Percentiles rank a stretch among this genome's conserved stretches.
phyloP scores from a whole-genome alignment of 53 echinoderm and acorn worm species.

The Echinarachnius parma region DNA sequence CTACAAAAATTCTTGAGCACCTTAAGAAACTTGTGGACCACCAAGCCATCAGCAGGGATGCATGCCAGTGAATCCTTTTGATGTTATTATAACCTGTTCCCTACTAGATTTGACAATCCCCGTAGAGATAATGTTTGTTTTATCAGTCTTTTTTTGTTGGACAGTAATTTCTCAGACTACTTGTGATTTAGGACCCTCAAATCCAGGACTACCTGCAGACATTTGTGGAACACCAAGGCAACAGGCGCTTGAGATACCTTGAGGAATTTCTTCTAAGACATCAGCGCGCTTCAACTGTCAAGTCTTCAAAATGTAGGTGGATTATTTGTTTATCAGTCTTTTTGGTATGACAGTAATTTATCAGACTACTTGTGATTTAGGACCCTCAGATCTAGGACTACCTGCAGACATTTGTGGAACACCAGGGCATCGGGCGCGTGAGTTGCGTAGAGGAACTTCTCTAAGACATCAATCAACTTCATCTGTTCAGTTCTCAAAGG shows the following conservation, averaged over 20 bases:
- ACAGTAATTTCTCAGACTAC: slow-evolving; percentile 83
- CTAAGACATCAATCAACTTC: slow-evolving; percentile 60
- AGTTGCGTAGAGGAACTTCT: slow-evolving; percentile 82
- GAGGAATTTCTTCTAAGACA: slow-evolving; percentile 73
- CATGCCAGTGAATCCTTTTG: no score
- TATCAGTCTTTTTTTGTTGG: slow-evolving; percentile 52
- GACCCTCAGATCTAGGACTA: slow-evolving; percentile 64
- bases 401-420: slow-evolving; percentile 81
- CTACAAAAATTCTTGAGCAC: no score
- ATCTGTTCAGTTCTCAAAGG: slow-evolving; percentile 76
- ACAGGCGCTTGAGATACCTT: slow-evolving; percentile 83
- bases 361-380: slow-evolving; percentile 76
- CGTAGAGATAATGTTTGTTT: no score
- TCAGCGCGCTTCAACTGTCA: no score
- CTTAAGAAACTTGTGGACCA: no score
- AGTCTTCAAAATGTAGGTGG: no score
- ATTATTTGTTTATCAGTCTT: no score
- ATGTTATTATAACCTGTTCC: no score
- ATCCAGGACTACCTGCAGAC: slow-evolving; percentile 85
- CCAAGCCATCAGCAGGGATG: no score
- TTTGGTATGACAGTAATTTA: slow-evolving; percentile 54
- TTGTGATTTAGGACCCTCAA: slow-evolving; percentile 76
- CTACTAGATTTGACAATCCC: no score
- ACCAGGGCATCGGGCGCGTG: slow-evolving; percentile 78
- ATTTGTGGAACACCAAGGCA: slow-evolving; percentile 74